A percentile compares a stretch with the other conserved stretches of the same genome.
These are phyloP conservation scores for Lanius collurio DNA, from an alignment of 2,113 vertebrate genomes.

Conservation along the genomic window DNA sequence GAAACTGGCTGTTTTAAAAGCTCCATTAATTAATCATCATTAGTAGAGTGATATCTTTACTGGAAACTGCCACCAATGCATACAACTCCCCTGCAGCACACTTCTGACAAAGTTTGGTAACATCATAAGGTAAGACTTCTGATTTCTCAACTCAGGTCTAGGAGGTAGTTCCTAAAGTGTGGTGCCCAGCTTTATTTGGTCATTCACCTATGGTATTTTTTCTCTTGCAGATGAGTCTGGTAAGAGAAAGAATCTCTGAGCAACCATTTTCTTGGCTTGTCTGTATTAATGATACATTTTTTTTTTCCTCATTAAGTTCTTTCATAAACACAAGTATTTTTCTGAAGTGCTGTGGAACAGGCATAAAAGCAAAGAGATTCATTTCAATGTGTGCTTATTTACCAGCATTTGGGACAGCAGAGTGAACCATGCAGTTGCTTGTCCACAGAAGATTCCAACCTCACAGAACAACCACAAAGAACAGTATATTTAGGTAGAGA, in stretches of 20 bases:
- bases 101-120: not conserved
- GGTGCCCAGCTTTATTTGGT: not conserved
- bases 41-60: not conserved
- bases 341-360: not conserved
- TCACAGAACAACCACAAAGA: not conserved
- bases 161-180: not conserved
- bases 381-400: not conserved
- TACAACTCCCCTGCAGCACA: not conserved
- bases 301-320: not conserved
- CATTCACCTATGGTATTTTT: not conserved
- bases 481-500: not conserved
- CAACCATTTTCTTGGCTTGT: not conserved
- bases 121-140: not conserved
- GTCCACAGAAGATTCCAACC: not conserved
- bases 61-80: not conserved
- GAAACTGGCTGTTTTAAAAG: not conserved
- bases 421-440: not conserved
- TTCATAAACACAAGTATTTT: not conserved
- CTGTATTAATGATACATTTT: not conserved
- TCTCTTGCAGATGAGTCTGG: not conserved
- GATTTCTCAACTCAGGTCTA: not conserved
- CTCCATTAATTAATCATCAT: not conserved
- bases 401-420: not conserved
- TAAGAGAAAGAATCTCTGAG: not conserved
- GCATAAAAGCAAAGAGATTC: not conserved